A percentile compares a stretch with the other conserved stretches of the same genome.
Conservation (phyloP, 2,113 vertebrate genomes). For the Tonatia bakeri region DNA sequence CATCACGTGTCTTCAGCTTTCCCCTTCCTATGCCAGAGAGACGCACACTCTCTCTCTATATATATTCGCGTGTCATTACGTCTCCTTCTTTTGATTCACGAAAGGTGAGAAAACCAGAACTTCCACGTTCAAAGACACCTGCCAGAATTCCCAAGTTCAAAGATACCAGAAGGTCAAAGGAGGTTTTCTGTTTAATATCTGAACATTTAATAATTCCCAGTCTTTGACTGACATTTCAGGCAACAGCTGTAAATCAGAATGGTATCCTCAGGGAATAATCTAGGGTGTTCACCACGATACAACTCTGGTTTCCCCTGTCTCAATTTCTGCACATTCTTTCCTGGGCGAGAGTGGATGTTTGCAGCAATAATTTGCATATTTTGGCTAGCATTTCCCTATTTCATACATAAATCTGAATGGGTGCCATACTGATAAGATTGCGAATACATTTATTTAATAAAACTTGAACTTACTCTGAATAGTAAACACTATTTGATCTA, state of each 20-base stretch:
- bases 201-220: background rate
- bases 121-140: background rate
- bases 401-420: background rate
- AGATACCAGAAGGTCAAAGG: background rate
- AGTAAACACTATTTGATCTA: background rate
- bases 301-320: background rate
- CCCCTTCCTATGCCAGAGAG: background rate
- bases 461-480: background rate
- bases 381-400: background rate
- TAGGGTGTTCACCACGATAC: background rate
- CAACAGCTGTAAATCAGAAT: background rate
- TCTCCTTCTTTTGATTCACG: background rate
- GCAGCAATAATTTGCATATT: background rate
- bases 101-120: background rate
- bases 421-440: background rate
- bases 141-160: background rate
- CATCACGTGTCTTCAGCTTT: background rate
- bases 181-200: background rate
- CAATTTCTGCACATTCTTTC: background rate
- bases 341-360: background rate
- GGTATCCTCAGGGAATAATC: background rate
- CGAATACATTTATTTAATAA: background rate
- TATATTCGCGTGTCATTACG: background rate
- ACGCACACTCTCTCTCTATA: background rate
- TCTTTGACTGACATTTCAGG: background rate